Percentiles rank a stretch among this genome's conserved stretches.
Conservation (phyloP, 1,140 invertebrate species). For the Drosophila nigrodunni region DNA sequence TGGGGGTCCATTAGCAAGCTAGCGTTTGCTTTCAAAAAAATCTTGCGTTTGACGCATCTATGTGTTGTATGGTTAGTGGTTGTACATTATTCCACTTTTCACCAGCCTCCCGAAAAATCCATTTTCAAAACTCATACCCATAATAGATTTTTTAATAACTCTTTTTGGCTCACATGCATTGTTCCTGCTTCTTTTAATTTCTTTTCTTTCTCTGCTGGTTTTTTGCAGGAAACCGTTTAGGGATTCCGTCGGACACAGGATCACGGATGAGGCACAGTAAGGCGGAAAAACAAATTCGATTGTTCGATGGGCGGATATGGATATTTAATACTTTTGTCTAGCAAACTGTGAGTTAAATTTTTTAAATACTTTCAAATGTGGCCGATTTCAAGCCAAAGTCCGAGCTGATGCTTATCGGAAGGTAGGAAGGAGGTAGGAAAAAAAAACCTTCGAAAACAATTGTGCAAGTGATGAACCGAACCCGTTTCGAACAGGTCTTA, state of each 20-base stretch:
- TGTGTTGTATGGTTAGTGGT: too few relatives aligned
- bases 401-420: conserved; percentile 43
- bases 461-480: conserved; percentile 43
- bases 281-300: conserved; percentile 39
- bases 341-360: conserved; percentile 70
- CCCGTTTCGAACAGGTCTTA: neutral
- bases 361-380: conserved; percentile 18
- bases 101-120: conserved; percentile 28
- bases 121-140: conserved; percentile 40
- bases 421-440: neutral
- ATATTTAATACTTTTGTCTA: conserved; percentile 75
- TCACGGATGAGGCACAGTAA: conserved; percentile 15
- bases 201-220: neutral
- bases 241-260: neutral
- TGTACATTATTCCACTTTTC: conserved; percentile 46
- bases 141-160: conserved; percentile 69
- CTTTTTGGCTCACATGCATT: conserved; percentile 44
- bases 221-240: conserved; percentile 27
- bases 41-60: too few relatives aligned
- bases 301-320: conserved; percentile 80
- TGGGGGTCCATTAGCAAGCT: too few relatives aligned
- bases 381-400: conserved; percentile 44
- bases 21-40: too few relatives aligned
- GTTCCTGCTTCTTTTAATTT: conserved; percentile 4
- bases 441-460: conserved; percentile 41